Conservation (phyloP, 2,888 invertebrate genomes). For the Entomobrya multifasciata region DNA sequence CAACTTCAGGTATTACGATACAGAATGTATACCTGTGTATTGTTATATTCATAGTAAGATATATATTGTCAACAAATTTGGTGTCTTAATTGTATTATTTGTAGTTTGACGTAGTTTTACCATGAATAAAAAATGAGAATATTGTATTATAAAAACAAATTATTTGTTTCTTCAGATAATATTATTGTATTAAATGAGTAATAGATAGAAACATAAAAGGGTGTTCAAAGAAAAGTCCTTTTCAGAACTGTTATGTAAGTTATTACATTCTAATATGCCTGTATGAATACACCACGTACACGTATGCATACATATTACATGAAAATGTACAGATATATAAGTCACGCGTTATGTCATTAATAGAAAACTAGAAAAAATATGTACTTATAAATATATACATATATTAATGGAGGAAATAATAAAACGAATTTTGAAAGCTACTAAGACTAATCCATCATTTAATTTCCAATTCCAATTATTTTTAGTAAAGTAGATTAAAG, state of each 20-base stretch:
- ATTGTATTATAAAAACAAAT: not conserved
- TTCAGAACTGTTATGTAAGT: no score
- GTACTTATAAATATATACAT: no score
- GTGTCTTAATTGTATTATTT: constrained; percentile 41
- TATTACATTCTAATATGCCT: no score
- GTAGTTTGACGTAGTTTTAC: not conserved
- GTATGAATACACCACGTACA: not conserved
- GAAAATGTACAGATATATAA: no score
- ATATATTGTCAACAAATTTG: constrained; percentile 31
- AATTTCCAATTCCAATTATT: no score
- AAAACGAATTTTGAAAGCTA: no score
- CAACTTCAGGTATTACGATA: not conserved
- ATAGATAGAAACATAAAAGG: not conserved
- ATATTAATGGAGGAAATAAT: no score
- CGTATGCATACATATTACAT: no score
- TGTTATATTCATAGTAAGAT: not conserved
- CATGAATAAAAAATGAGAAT: not conserved
- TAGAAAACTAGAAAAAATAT: no score
- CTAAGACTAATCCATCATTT: no score
- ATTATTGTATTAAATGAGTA: not conserved
- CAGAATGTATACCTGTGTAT: not conserved
- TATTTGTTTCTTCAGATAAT: not conserved
- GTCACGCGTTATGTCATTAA: no score
- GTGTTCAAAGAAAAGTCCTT: not conserved
- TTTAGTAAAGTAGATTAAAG: no score